Base-by-base conservation (phyloP, 2,888 invertebrate genomes). In the Piscicola geometra region DNA sequence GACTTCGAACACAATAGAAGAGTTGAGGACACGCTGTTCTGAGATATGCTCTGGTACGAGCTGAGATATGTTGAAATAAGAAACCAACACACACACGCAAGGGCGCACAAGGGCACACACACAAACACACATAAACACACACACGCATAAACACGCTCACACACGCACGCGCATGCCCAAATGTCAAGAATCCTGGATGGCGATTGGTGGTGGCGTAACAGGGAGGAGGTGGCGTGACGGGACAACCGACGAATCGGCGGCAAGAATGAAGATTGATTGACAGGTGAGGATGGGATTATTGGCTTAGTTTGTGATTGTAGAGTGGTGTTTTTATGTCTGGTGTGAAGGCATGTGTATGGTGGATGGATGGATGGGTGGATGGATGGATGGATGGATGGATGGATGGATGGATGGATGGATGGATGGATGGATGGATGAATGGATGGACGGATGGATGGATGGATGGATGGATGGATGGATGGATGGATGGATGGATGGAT, bases 241-340 rank as follows among this genome's bases (percentile, higher is more conserved):
- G 3, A n/a, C 2, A 5, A 9, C 3, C 21, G 28, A 12, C 67
- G 30, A 67, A 67, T 67, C 12, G 67, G 30, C 3, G 67, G 30
- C 30, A 9, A 9, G 5, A 15, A 30, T 9, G 15, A 28, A 32
- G 5, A 9, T 9, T 67, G 67, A 67, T 67, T 67, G 67, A 32
- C 67, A n/a, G 3, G 67, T 15, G 67, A 28, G 28, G 32, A 35
- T 32, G 18, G 67, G 67, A 67, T 67, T 67, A 67, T 67, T 67
- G 67, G 67, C 67, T 67, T 67, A 67, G n/a, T 67, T 35, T 67
- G 67, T 67, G 67, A 67, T 67, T 67, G 67, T 67, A 33, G 30
- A 33, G 67, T 67, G 67, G 15, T 67, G 30, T 67, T 67, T 67
- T 67, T 67, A 33, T 67, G 67, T n/a, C 3, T 67, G 67, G 32